Conservation (phyloP, 2,113 vertebrate genomes). For the Micronycteris hirsuta region DNA sequence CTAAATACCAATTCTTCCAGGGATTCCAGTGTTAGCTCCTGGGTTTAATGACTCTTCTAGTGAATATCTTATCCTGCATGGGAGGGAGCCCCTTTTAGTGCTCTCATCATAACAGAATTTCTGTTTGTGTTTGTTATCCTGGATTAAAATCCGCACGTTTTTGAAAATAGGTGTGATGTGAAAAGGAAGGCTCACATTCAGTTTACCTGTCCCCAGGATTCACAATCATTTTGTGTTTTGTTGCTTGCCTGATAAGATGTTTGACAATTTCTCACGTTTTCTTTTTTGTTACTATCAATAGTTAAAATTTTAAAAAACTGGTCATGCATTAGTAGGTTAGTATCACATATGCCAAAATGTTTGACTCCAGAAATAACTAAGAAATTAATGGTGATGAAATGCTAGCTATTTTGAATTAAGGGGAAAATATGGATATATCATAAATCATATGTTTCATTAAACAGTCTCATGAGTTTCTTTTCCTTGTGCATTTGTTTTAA, state of each 20-base stretch:
- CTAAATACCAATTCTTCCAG: neutral
- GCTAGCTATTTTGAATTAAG: neutral
- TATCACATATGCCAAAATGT: neutral
- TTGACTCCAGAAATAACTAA: conserved; percentile 47
- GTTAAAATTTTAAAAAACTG: neutral
- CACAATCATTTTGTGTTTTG: neutral
- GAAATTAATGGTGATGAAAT: conserved; percentile 51
- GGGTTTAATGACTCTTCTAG: neutral
- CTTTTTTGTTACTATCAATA: neutral
- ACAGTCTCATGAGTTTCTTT: neutral
- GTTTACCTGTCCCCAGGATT: neutral
- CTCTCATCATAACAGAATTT: neutral
- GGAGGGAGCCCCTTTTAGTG: neutral
- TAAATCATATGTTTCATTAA: conserved; percentile 41
- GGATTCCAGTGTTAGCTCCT: neutral
- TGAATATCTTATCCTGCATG: neutral
- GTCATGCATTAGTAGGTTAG: neutral
- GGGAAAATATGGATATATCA: neutral
- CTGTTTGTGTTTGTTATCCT: neutral
- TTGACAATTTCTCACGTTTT: neutral
- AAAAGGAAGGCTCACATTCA: neutral
- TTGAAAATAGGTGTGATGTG: neutral
- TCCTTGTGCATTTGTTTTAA: neutral
- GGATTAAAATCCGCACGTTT: neutral
- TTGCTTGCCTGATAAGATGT: neutral